Evolutionary conservation across 2,888 invertebrate species (phyloP).

Genomic region (Andrena bucephala): DNA sequence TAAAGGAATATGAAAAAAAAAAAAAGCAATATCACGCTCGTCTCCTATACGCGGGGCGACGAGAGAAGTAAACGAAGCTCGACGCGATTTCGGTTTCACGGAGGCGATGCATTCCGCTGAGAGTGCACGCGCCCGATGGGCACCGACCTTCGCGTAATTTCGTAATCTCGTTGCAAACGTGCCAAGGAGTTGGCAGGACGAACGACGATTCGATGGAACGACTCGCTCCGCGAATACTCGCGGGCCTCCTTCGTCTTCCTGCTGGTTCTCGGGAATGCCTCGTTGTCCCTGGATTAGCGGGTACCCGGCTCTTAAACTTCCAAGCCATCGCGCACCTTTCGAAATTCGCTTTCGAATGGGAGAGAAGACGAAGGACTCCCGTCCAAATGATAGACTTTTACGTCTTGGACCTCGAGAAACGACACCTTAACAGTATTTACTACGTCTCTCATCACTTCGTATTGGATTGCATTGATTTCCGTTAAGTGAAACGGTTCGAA

Average conservation of each 20-base stretch:
- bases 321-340: no score
- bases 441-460: not conserved
- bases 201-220: conserved; percentile 23
- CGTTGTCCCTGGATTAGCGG: not conserved
- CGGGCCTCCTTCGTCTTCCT: conserved; percentile 11
- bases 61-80: not conserved
- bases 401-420: not conserved
- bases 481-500: conserved; percentile 1
- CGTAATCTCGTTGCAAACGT: conserved; percentile 43
- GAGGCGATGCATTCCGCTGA: conserved; percentile 3
- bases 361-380: conserved; percentile 1
- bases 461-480: not conserved
- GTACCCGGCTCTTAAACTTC: not conserved
- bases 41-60: not conserved
- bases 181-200: conserved; percentile 55
- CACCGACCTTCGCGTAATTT: conserved; percentile 29
- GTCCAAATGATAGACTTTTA: not conserved
- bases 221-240: conserved; percentile 19
- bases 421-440: not conserved
- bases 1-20: not conserved
- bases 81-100: conserved; percentile 7
- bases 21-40: conserved; percentile 37
- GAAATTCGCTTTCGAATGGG: not conserved
- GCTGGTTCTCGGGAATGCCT: not conserved
- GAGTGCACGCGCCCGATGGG: not conserved